Conservation (phyloP, 2,888 invertebrate genomes). For the Erebia palarica region DNA sequence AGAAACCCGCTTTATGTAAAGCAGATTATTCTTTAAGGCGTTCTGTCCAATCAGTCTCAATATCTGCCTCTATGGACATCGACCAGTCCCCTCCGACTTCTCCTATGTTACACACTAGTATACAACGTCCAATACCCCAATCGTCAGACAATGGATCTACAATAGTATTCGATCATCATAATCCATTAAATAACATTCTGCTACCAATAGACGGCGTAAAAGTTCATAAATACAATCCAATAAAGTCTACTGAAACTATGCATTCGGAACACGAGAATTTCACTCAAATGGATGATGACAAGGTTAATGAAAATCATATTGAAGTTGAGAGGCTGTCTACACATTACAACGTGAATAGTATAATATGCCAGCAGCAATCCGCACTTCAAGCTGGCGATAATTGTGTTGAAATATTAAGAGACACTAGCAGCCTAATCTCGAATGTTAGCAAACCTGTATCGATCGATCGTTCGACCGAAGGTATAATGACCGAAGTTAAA, state of each 20-base stretch:
- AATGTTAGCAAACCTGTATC: constrained; percentile 46
- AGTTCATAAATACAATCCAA: constrained; percentile 58
- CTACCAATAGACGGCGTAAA: constrained; percentile 43
- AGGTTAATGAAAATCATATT: constrained; percentile 23
- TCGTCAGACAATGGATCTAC: constrained; percentile 40
- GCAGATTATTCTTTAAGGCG: constrained; percentile 26
- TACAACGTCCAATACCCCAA: constrained; percentile 18
- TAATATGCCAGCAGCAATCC: constrained; percentile 28
- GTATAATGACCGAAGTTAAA: constrained; percentile 42
- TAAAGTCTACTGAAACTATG: constrained; percentile 32
- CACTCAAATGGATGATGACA: constrained; percentile 4
- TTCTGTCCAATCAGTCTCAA: constrained; percentile 10
- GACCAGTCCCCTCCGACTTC: constrained; percentile 1
- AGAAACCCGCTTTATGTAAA: constrained; percentile 26
- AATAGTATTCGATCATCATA: constrained; percentile 62
- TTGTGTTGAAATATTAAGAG: constrained; percentile 31
- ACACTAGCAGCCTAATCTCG: constrained; percentile 41
- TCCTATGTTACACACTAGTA: constrained; percentile 14
- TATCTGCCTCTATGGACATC: constrained; percentile 27
- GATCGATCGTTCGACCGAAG: constrained; percentile 49
- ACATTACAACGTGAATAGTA: constrained; percentile 34
- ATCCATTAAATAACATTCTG: constrained; percentile 69
- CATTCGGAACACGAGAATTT: constrained; percentile 21
- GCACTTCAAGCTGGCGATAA: constrained; percentile 42
- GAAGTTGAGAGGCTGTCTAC: constrained; percentile 36